Conservation (phyloP, 2,113 vertebrate genomes). For the Dasyurus viverrinus region DNA sequence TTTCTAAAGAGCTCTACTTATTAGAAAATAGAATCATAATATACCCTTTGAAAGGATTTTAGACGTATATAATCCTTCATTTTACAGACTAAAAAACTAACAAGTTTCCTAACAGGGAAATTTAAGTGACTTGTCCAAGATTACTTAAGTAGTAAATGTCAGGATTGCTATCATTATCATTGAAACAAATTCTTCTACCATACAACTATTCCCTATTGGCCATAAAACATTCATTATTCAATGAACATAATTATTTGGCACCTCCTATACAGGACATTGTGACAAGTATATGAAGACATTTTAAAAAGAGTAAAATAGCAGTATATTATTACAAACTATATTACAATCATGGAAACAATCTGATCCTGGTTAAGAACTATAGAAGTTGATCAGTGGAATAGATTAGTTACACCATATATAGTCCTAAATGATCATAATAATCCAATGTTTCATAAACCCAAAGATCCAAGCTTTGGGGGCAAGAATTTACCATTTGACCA, state of each 20-base stretch:
- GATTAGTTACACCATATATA: too few relatives aligned
- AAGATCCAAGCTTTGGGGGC: too few relatives aligned
- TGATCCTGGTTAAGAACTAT: too few relatives aligned
- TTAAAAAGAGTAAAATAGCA: too few relatives aligned
- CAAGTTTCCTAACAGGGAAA: not conserved
- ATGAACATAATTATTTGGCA: not conserved
- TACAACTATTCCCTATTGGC: not conserved
- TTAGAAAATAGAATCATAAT: not conserved
- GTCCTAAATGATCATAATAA: too few relatives aligned
- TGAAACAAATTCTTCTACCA: not conserved
- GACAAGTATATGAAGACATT: too few relatives aligned
- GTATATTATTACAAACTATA: too few relatives aligned
- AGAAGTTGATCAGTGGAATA: too few relatives aligned
- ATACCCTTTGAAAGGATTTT: not conserved
- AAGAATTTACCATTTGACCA: too few relatives aligned
- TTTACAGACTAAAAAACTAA: not conserved
- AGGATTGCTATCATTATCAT: not conserved
- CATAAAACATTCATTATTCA: not conserved
- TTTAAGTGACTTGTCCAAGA: not conserved
- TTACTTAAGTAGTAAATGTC: not conserved
- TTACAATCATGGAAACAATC: too few relatives aligned
- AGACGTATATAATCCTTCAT: not conserved
- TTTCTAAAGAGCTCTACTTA: not conserved
- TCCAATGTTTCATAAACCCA: too few relatives aligned
- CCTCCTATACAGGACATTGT: too few relatives aligned